Percentiles rank a stretch among this genome's conserved stretches.
Conservation (phyloP, 2,888 invertebrate genomes). For the Spodoptera picta region DNA sequence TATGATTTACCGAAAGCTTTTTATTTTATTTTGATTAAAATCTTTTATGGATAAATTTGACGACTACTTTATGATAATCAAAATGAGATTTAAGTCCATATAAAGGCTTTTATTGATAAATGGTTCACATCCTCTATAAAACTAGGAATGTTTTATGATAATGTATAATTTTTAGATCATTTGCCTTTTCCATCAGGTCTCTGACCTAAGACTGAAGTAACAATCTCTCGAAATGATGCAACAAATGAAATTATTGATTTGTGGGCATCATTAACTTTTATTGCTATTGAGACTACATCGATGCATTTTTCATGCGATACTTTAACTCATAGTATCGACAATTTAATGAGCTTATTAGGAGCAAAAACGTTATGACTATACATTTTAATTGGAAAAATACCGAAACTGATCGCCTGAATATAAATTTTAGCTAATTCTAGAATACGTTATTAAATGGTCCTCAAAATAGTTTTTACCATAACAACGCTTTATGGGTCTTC, state of each 20-base stretch:
- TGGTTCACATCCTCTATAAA: constrained; percentile 61
- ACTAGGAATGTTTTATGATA: constrained; percentile 47
- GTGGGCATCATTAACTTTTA: constrained; percentile 19
- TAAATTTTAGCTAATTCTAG: no score
- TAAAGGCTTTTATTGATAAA: constrained; percentile 46
- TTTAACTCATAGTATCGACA: background rate
- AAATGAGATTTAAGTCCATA: constrained; percentile 28
- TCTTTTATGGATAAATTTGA: constrained; percentile 36
- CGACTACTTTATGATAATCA: constrained; percentile 29
- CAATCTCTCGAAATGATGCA: constrained; percentile 7
- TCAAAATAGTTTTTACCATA: no score
- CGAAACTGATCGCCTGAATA: no score
- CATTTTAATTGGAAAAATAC: no score
- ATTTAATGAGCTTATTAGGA: background rate
- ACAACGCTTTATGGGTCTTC: no score
- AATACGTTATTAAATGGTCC: no score
- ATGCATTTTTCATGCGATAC: background rate
- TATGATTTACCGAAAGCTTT: constrained; percentile 2
- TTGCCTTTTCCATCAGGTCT: constrained; percentile 48
- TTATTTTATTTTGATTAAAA: constrained; percentile 37
- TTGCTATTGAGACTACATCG: constrained; percentile 5
- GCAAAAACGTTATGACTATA: no score
- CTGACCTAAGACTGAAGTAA: constrained; percentile 40
- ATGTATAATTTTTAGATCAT: constrained; percentile 48
- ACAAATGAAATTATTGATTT: constrained; percentile 12